Base-by-base conservation (phyloP, 1,140 invertebrate genomes). In the Zophobas morio region DNA sequence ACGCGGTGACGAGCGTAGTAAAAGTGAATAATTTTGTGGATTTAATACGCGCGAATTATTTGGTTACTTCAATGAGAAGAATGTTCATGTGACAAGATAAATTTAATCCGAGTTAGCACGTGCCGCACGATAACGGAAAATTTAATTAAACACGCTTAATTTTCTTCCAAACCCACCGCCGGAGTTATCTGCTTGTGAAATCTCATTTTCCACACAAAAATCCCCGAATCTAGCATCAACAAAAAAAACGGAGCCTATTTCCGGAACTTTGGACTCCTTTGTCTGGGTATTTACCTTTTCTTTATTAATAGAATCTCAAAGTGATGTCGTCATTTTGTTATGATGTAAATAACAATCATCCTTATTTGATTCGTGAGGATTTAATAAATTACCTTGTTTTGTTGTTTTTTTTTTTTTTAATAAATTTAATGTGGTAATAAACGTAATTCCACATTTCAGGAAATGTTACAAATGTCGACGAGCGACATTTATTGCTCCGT, bases 21-120 rank as follows among this genome's bases (percentile, higher is more conserved):
- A 20, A 20, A 20, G 20, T 20, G 20, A 20, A 20, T 20, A 20
- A 20, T 20, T 20, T 20, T 20, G 20, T 20, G 20, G 20, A 20
- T 20, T 20, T 20, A 20, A 20, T 20, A 20, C 20, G 20, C 20
- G 20, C 20, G 20, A 20, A 20, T 20, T 20, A 20, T 46, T 46
- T 46, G 6, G 3, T 46, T 46, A 4, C 42, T 3, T 37, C 37
- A 5, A 5, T 36, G n/a, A 42, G 39, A 8, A 66, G n/a, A 42
- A 20, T 66, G n/a, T 42, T 42, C 60, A 66, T 66, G 60, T 66
- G 60, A 66, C 60, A 20, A 42, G 60, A 66, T 66, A 66, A 66
- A 66, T 42, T 66, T 40, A 66, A 66, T 66, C 60, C 60, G 6
- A 42, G 3, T 32, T n/a, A 20, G 60, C 60, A 66, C 60, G 60